Percentiles rank a stretch among this genome's conserved stretches.
These are phyloP conservation scores for Romanogobio albipinnatus DNA, from an alignment of 2,113 vertebrate species.

Conservation along the genomic window DNA sequence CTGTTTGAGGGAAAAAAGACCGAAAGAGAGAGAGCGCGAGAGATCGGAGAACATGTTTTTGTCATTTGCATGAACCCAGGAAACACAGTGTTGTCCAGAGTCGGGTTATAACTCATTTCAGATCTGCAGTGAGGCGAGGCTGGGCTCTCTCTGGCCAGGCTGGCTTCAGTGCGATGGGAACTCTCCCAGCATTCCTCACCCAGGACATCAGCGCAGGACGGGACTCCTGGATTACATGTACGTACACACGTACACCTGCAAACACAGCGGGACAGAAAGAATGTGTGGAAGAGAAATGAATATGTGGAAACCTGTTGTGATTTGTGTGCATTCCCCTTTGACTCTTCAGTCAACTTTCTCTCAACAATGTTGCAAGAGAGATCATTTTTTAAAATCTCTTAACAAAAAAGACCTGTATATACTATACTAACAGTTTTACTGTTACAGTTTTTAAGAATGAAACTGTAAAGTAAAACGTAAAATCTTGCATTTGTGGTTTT, in stretches of 20 bases:
- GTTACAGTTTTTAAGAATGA: neutral
- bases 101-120: slow-evolving; percentile 56
- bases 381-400: neutral
- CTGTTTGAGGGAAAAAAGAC: slow-evolving; percentile 17
- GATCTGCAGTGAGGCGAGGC: slow-evolving; percentile 34
- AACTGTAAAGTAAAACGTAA: neutral
- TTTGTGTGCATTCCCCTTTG: slow-evolving; percentile 17
- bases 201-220: slow-evolving; percentile 7
- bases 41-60: slow-evolving; percentile 62
- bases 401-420: neutral
- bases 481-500: neutral
- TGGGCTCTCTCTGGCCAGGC: slow-evolving; percentile 22
- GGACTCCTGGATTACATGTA: slow-evolving; percentile 25
- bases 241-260: slow-evolving; percentile 27
- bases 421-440: no score
- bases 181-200: slow-evolving; percentile 18
- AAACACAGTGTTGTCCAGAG: slow-evolving; percentile 53
- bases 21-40: slow-evolving; percentile 17
- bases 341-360: neutral
- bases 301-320: slow-evolving; percentile 29
- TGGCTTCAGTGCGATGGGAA: slow-evolving; percentile 33
- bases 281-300: slow-evolving; percentile 32
- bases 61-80: slow-evolving; percentile 63
- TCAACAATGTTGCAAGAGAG: slow-evolving; percentile 4
- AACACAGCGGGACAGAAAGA: neutral